phyloP scores from a whole-genome alignment of 2,797 vertebrate species.

The Xenops minutus region DNA sequence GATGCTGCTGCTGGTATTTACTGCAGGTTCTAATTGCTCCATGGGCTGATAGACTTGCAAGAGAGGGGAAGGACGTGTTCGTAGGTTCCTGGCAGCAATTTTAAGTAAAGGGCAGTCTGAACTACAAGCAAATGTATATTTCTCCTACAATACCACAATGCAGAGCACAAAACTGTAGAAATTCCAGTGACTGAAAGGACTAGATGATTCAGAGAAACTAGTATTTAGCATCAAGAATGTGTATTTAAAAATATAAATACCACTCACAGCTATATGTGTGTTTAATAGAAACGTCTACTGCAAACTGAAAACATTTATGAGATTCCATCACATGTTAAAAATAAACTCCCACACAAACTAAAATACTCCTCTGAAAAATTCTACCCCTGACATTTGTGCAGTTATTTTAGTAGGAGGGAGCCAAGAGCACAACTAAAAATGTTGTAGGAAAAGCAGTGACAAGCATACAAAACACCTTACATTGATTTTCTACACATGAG shows the following conservation, averaged over 20 bases:
- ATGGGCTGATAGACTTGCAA: neutral
- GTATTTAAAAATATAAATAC: slow-evolving; percentile 11
- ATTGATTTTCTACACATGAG: neutral
- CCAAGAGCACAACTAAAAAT: slow-evolving; percentile 22
- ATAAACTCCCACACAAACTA: slow-evolving; percentile 36
- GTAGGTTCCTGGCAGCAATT: neutral
- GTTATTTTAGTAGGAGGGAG: slow-evolving; percentile 24
- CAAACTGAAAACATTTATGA: slow-evolving; percentile 29
- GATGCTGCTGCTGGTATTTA: neutral
- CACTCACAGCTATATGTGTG: neutral
- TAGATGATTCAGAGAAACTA: neutral
- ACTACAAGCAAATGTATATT: neutral
- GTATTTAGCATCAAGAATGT: neutral
- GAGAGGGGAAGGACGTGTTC: neutral
- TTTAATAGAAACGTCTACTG: slow-evolving; percentile 25
- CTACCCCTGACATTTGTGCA: slow-evolving; percentile 36
- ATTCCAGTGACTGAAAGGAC: neutral
- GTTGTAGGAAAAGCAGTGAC: neutral
- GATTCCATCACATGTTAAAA: slow-evolving; percentile 42
- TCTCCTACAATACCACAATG: neutral
- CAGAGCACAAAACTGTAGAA: neutral
- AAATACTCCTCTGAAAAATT: slow-evolving; percentile 31
- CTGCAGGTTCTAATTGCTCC: neutral
- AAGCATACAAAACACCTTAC: neutral
- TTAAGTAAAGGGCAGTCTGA: neutral